Evolutionary conservation across 2,797 vertebrate species (phyloP).

Genomic region (Phoebastria nigripes): DNA sequence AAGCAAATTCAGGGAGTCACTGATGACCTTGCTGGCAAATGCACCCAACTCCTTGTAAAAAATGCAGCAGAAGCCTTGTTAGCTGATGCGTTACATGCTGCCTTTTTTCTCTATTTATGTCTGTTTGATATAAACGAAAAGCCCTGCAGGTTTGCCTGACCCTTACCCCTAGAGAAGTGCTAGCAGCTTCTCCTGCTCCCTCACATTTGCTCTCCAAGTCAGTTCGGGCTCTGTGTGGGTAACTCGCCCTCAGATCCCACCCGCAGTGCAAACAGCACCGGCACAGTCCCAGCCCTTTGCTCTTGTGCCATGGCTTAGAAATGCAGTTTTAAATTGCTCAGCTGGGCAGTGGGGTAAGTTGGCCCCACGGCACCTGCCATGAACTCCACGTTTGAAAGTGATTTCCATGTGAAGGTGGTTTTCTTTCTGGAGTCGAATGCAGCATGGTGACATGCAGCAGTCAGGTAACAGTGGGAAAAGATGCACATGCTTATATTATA

Average conservation of each 20-base stretch:
- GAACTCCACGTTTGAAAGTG: background rate
- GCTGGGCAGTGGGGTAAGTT: fast-evolving
- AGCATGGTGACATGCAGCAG: background rate
- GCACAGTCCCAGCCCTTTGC: background rate
- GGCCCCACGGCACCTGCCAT: background rate
- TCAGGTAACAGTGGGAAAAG: background rate
- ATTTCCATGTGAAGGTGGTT: background rate
- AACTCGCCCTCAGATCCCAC: background rate
- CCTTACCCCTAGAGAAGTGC: background rate
- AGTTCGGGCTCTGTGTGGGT: background rate
- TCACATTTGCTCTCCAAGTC: background rate
- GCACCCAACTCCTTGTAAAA: background rate
- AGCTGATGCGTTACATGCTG: background rate
- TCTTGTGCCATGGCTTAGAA: background rate
- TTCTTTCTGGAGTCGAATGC: background rate
- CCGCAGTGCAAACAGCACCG: fast-evolving
- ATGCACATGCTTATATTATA: background rate
- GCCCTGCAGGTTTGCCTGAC: background rate
- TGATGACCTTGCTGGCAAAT: background rate
- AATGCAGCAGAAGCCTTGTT: background rate
- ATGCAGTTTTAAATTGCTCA: background rate
- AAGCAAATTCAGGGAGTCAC: background rate
- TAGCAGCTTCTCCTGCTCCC: background rate
- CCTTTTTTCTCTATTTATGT: background rate
- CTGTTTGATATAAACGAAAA: background rate